These are phyloP conservation scores for Merluccius polli DNA, from an alignment of 2,797 vertebrate species.

Conservation along the genomic window DNA sequence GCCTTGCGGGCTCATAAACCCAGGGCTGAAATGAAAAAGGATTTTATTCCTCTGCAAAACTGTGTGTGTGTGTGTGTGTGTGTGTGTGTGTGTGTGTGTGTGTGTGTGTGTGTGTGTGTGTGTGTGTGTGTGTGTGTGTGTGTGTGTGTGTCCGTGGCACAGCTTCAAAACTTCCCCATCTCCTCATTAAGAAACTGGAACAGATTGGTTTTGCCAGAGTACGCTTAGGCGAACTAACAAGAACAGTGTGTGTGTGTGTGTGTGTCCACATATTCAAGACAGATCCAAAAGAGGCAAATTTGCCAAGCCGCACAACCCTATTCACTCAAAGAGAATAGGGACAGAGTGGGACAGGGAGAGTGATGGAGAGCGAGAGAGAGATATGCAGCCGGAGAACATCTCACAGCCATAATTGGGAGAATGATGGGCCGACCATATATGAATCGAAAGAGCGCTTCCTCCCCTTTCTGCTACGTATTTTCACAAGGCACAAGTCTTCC, in stretches of 20 bases:
- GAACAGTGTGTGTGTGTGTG: conserved; percentile 56
- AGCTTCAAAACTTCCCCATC: conserved; percentile 57
- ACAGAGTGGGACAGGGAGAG: conserved; percentile 11
- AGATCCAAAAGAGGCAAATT: conserved; percentile 54
- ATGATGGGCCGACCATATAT: not conserved
- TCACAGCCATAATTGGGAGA: not conserved
- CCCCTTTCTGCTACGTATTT: not conserved
- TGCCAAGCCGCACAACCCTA: conserved; percentile 65
- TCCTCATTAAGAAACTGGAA: conserved; percentile 70
- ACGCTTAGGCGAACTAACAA: conserved; percentile 65
- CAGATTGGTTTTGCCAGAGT: conserved; percentile 61
- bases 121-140: not conserved
- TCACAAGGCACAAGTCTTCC: not conserved
- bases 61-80: not conserved
- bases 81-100: conserved; percentile 14
- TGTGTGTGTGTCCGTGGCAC: conserved; percentile 39
- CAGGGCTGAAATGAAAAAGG: conserved; percentile 20
- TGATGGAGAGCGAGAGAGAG: conserved; percentile 34
- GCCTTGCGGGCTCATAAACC: conserved; percentile 17
- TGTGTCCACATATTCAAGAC: conserved; percentile 59
- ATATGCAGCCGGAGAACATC: conserved; percentile 4
- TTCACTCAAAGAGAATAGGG: conserved; percentile 47
- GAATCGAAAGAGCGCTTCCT: not conserved
- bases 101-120: conserved; percentile 11
- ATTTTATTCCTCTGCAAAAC: not conserved